Percentiles rank a stretch among this genome's conserved stretches.
These are phyloP conservation scores for Scolopax mira DNA, from an alignment of 2,113 vertebrate genomes.

Conservation along the genomic window DNA sequence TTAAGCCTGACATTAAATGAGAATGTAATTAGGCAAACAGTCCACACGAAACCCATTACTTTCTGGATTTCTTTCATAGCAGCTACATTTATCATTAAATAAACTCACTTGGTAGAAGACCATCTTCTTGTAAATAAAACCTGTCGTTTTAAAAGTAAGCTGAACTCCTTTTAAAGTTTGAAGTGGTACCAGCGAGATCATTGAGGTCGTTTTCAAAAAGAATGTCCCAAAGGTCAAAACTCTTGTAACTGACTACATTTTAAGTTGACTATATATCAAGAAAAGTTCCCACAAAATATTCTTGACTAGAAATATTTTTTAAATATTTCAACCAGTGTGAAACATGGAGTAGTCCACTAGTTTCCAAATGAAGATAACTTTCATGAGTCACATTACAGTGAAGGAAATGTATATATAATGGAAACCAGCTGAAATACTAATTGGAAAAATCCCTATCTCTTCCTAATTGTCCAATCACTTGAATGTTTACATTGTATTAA, in stretches of 20 bases:
- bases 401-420: not conserved
- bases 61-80: not conserved
- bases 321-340: not conserved
- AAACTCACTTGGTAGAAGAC: not conserved
- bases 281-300: not conserved
- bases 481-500: not conserved
- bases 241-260: not conserved
- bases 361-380: not conserved
- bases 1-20: conserved; percentile 39
- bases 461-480: not conserved
- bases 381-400: not conserved
- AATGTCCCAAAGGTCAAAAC: not conserved
- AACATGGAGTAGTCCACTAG: not conserved
- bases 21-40: conserved; percentile 32
- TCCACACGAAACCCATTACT: not conserved
- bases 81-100: conserved; percentile 8
- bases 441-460: not conserved
- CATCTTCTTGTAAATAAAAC: not conserved
- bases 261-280: not conserved
- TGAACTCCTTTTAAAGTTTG: not conserved
- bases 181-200: not conserved
- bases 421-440: not conserved
- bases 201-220: not conserved
- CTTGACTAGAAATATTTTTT: not conserved
- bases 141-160: not conserved